Evolutionary conservation across 2,113 vertebrate species (phyloP), one percentile per base, ranked within the genome.

Genomic region (Psilopogon haemacephalus): DNA sequence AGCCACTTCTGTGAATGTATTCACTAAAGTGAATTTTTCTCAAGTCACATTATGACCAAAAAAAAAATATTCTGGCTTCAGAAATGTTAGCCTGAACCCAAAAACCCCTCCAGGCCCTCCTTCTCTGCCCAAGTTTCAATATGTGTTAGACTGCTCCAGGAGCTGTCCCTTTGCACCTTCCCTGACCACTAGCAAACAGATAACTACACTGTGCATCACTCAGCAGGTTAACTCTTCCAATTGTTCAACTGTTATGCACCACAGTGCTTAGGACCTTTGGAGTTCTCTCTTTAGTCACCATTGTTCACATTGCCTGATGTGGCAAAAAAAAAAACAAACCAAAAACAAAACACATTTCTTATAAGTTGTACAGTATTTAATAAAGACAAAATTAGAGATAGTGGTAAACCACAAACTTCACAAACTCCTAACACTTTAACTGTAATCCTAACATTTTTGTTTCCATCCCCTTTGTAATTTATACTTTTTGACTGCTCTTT

Each of bases 241-340:
- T 16, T 58, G n/a, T 60, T 83, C 44, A 60, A 6, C 17, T 30
- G 21, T 30, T 18, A 44, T 27, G 40, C 50, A 60, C 6, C 50
- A 20, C 21, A 65, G 15, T 23, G 26, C 32, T 75, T 14, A n/a
- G 18, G 38, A 30, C 38, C 46, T 72, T 23, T 42, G 40, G 9
- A 42, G 11, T 48, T 73, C 60, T 86, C 30, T 32, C 32, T 15
- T 2, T 15, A 9, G 23, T 37, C 63, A 76, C 55, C 48, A 62
- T 63, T n/a, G 35, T 72, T 33, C 26, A 54, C 35, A 26, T 11
- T 46, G 16, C 40, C 48, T 6, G 0, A 24, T 0, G 1, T 5
- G 19, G 60, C n/a, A 60, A 54, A 72, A 88, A 63, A 50, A 64
- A 84, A 72, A 76, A 20, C 23, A n/a, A n/a, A n/a, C n/a, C n/a